A percentile compares a stretch with the other conserved stretches of the same genome.
Evolutionary conservation across 2,888 invertebrate species (phyloP).

Genomic region (Athrips mouffetella): DNA sequence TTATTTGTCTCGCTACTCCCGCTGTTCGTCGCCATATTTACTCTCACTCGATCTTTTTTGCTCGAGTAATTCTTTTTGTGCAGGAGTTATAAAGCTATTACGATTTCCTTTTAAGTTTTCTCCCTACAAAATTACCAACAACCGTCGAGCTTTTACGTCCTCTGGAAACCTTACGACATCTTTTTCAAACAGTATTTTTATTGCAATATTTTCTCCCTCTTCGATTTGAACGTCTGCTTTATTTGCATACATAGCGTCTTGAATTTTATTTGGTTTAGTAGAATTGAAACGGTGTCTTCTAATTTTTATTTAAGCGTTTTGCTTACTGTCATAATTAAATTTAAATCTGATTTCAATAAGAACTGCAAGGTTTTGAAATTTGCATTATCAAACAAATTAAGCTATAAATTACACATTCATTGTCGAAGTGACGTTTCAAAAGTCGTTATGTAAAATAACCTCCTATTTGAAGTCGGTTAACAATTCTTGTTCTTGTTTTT

Average conservation of each 20-base stretch:
- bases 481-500: constrained; percentile 3
- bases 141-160: constrained; percentile 23
- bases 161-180: constrained; percentile 26
- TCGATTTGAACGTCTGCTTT: constrained; percentile 35
- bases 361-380: no score
- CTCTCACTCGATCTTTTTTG: constrained; percentile 53
- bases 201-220: constrained; percentile 41
- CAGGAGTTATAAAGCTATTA: constrained; percentile 55
- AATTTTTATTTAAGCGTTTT: no score
- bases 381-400: neutral
- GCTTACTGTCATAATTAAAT: no score
- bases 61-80: constrained; percentile 53
- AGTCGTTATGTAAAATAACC: neutral
- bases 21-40: constrained; percentile 51
- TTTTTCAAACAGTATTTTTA: constrained; percentile 32
- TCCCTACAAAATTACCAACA: constrained; percentile 35
- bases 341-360: no score
- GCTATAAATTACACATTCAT: neutral
- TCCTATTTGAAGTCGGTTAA: no score
- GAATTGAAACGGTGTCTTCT: constrained; percentile 23
- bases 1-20: constrained; percentile 46
- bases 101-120: constrained; percentile 45
- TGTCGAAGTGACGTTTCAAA: neutral
- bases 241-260: constrained; percentile 40
- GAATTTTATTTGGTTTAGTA: constrained; percentile 31